These are phyloP conservation scores for Takifugu bimaculatus DNA, from an alignment of 2,113 vertebrate genomes.

Conservation along the genomic window DNA sequence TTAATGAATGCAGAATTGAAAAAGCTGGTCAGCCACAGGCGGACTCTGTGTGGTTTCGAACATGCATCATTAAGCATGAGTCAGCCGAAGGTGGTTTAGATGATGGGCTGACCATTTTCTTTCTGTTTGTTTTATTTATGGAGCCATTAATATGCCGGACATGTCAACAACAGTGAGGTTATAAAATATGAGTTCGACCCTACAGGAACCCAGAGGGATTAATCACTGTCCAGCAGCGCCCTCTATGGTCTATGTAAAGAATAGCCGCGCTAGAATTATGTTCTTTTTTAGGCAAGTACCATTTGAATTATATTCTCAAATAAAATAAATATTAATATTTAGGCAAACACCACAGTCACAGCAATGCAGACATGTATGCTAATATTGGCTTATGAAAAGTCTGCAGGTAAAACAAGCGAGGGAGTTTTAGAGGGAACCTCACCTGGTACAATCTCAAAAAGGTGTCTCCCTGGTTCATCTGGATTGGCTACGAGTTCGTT, in stretches of 20 bases:
- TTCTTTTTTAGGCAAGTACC: background rate
- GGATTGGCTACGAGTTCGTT: constrained; percentile 81
- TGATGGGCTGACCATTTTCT: constrained; percentile 13
- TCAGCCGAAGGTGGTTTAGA: constrained; percentile 8
- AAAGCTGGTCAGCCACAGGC: background rate
- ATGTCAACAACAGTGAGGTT: constrained; percentile 2
- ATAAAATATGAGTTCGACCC: background rate
- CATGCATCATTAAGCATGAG: constrained; percentile 8
- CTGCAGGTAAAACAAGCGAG: background rate
- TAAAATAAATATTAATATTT: too few relatives aligned
- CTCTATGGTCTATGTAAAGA: constrained; percentile 43
- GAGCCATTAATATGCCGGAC: background rate
- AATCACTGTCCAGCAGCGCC: constrained; percentile 13
- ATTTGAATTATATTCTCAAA: too few relatives aligned
- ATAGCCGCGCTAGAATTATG: background rate
- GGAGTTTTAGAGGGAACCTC: constrained; percentile 25
- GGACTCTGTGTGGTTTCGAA: background rate
- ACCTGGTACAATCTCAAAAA: constrained; percentile 90
- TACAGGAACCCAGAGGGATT: background rate
- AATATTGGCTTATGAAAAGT: background rate
- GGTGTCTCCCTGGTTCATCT: constrained; percentile 84
- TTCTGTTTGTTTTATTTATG: constrained; percentile 10
- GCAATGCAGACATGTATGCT: too few relatives aligned
- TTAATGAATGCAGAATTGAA: background rate
- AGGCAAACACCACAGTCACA: too few relatives aligned